Percentiles rank a stretch among this genome's conserved stretches.
phyloP scores from a whole-genome alignment of 2,888 invertebrate species.

The Sarcophaga caerulescens region DNA sequence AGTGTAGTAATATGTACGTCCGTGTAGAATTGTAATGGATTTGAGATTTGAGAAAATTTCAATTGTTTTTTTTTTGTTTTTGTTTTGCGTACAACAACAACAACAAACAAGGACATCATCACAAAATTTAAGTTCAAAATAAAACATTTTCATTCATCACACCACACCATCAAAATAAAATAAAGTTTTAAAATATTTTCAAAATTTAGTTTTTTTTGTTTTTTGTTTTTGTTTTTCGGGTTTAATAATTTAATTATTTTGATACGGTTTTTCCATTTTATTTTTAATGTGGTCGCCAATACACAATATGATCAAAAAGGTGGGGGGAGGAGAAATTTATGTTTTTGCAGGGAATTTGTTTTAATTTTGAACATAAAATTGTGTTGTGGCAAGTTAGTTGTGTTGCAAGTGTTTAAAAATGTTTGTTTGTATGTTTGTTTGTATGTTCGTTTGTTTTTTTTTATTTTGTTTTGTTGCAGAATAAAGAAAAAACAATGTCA shows the following conservation, averaged over 20 bases:
- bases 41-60: conserved; percentile 15
- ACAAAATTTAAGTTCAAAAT: conserved; percentile 51
- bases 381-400: background rate
- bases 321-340: background rate
- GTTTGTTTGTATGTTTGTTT: conserved; percentile 31
- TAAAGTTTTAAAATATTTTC: conserved; percentile 42
- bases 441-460: conserved; percentile 37
- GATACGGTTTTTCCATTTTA: background rate
- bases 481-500: conserved; percentile 58
- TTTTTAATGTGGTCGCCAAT: background rate
- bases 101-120: conserved; percentile 62
- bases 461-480: background rate
- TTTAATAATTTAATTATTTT: conserved; percentile 8
- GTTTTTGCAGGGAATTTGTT: background rate
- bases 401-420: conserved; percentile 44
- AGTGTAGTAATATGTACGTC: conserved; percentile 28
- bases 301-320: background rate
- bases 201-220: background rate
- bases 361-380: background rate
- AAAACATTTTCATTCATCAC: conserved; percentile 50
- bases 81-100: conserved; percentile 58
- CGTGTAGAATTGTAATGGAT: conserved; percentile 20
- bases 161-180: conserved; percentile 37
- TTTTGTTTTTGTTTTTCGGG: conserved; percentile 19
- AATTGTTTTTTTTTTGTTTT: conserved; percentile 33